Conservation (phyloP, 2,797 vertebrate species). For the Pagetopsis macropterus region DNA sequence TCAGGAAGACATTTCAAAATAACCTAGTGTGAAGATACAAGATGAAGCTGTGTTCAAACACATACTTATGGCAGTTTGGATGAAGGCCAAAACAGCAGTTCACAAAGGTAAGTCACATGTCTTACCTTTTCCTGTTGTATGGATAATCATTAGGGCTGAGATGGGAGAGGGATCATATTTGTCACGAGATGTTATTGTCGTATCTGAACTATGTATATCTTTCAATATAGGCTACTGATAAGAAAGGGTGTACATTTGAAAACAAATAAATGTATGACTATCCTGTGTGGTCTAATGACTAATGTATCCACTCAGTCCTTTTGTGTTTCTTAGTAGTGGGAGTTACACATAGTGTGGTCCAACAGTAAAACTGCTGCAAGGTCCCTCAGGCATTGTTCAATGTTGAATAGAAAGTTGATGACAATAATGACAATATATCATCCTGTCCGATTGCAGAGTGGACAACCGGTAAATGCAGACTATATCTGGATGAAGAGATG, state of each 20-base stretch:
- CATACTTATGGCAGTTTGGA: background rate
- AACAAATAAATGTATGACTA: background rate
- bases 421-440: slow-evolving; percentile 19
- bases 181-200: background rate
- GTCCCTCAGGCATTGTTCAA: slow-evolving; percentile 31
- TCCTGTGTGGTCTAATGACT: background rate
- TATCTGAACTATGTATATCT: background rate
- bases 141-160: background rate
- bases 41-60: background rate
- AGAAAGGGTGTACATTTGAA: background rate
- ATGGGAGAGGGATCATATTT: background rate
- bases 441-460: slow-evolving; percentile 13
- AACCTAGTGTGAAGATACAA: background rate
- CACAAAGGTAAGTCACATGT: background rate
- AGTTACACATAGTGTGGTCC: background rate
- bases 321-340: background rate
- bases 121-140: background rate
- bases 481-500: slow-evolving; percentile 4
- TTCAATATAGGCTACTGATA: too few species aligned
- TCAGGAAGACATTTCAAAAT: background rate
- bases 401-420: slow-evolving; percentile 31
- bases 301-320: background rate
- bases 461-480: slow-evolving; percentile 16
- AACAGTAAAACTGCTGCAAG: slow-evolving; percentile 14
- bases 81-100: background rate